Evolutionary conservation across 2,113 vertebrate genomes (phyloP).

Genomic region (Calonectris borealis): DNA sequence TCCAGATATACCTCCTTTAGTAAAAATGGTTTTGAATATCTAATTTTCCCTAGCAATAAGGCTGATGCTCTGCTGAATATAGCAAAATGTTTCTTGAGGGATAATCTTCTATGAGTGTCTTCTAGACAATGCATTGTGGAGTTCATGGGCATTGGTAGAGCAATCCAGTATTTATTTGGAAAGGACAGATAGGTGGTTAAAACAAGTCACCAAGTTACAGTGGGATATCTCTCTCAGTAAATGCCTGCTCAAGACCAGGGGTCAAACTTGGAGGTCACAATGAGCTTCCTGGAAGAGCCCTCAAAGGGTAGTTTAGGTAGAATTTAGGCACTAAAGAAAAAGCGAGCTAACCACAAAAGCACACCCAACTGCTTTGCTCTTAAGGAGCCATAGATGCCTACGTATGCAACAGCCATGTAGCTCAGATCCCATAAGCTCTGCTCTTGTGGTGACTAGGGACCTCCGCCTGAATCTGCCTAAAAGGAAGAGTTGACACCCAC

Average conservation of each 20-base stretch:
- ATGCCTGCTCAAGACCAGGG: background rate
- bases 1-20: background rate
- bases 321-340: background rate
- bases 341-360: background rate
- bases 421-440: background rate
- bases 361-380: background rate
- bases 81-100: background rate
- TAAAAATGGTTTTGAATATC: background rate
- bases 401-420: background rate
- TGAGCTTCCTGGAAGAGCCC: background rate
- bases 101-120: background rate
- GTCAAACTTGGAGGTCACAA: background rate
- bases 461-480: background rate
- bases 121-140: background rate
- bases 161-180: background rate
- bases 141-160: rapidly evolving
- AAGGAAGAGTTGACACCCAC: background rate
- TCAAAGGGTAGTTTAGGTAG: background rate
- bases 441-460: rapidly evolving
- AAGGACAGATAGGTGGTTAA: background rate
- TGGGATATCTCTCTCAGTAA: background rate
- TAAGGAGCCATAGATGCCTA: background rate
- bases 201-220: background rate
- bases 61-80: background rate
- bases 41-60: background rate